Percentiles rank a stretch among this genome's conserved stretches.
These are phyloP conservation scores for Anas platyrhynchos DNA, from an alignment of 2,113 vertebrate genomes.

Conservation along the genomic window DNA sequence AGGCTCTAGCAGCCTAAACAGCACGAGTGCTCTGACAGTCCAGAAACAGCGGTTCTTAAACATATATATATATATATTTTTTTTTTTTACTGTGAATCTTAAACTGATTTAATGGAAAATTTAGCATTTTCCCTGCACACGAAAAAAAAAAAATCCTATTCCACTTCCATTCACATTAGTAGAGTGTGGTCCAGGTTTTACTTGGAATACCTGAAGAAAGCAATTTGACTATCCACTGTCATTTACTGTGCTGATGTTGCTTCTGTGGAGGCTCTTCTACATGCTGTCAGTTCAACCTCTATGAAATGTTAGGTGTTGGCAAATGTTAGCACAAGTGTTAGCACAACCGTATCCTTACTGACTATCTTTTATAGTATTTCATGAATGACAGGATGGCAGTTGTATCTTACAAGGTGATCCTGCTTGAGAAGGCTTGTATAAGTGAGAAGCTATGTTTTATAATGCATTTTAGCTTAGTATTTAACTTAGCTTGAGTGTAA, in stretches of 20 bases:
- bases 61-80: no score
- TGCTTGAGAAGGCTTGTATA: not conserved
- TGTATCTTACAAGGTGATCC: not conserved
- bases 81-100: not conserved
- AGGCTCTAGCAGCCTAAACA: not conserved
- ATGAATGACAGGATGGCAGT: rapidly evolving
- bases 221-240: rapidly evolving
- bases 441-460: not conserved
- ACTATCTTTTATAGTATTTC: not conserved
- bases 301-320: not conserved
- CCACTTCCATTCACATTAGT: not conserved
- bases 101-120: not conserved
- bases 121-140: not conserved
- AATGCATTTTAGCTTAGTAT: not conserved
- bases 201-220: not conserved
- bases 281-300: not conserved
- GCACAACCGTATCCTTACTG: not conserved
- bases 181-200: not conserved
- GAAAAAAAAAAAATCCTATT: not conserved
- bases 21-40: not conserved
- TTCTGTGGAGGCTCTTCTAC: not conserved
- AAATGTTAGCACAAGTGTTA: not conserved
- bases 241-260: not conserved
- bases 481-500: not conserved
- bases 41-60: not conserved